These are phyloP conservation scores for Penelope pileata DNA, from an alignment of 2,113 vertebrate genomes.

Conservation along the genomic window DNA sequence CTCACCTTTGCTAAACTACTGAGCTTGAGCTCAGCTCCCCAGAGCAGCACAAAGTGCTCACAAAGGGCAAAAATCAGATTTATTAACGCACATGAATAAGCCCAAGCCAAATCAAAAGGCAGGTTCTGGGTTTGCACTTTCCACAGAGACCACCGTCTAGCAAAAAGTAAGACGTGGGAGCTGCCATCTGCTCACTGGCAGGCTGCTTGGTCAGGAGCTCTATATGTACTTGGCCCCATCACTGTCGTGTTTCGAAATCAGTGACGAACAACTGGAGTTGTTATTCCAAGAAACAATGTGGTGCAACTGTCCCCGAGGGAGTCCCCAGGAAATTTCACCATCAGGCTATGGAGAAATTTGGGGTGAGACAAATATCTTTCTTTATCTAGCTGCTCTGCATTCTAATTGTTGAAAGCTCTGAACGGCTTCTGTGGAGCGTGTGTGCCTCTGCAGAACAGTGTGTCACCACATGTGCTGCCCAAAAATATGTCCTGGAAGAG, in stretches of 20 bases:
- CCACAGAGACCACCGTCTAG: background rate
- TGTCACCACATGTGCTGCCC: background rate
- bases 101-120: background rate
- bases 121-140: background rate
- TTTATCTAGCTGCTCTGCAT: background rate
- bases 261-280: background rate
- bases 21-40: background rate
- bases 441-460: background rate
- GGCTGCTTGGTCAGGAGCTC: background rate
- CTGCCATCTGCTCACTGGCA: accelerated
- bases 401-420: background rate
- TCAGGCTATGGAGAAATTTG: background rate
- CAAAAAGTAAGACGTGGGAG: accelerated
- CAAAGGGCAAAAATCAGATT: background rate
- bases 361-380: background rate
- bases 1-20: background rate
- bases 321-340: background rate
- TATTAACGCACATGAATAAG: background rate
- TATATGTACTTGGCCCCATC: accelerated
- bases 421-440: accelerated
- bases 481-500: background rate
- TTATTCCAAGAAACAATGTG: background rate
- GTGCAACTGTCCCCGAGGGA: background rate
- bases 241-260: background rate
- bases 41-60: background rate